Evolutionary conservation across 2,888 invertebrate genomes (phyloP).

Genomic region (Caenorhabditis sulstoni): DNA sequence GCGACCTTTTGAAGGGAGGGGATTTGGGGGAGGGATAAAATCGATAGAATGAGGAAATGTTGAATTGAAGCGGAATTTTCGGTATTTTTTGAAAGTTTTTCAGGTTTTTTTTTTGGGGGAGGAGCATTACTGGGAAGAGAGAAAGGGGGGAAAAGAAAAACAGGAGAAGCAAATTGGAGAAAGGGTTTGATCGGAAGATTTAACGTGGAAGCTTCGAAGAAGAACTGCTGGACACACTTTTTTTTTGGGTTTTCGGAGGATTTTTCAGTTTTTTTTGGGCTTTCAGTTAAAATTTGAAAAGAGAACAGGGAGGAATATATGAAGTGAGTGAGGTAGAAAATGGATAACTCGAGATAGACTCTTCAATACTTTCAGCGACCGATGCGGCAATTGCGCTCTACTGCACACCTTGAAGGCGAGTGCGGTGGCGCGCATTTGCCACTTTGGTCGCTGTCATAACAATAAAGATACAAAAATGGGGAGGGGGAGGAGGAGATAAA

Average conservation of each 20-base stretch:
- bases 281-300: slow-evolving; percentile 16
- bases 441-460: not conserved
- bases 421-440: too few relatives aligned
- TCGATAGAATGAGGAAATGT: not conserved
- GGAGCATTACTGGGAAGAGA: slow-evolving; percentile 19
- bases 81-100: slow-evolving; percentile 35
- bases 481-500: not conserved
- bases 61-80: not conserved
- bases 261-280: slow-evolving; percentile 6
- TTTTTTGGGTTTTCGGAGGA: not conserved
- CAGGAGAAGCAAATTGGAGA: slow-evolving; percentile 18
- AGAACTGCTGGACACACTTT: not conserved
- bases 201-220: not conserved
- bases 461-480: not conserved
- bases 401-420: too few relatives aligned
- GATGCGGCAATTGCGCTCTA: too few relatives aligned
- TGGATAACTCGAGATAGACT: not conserved
- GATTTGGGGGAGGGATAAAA: slow-evolving; percentile 6
- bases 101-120: slow-evolving; percentile 20
- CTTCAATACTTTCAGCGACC: too few relatives aligned
- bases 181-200: slow-evolving; percentile 1
- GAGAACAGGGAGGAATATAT: not conserved
- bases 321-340: slow-evolving; percentile 21
- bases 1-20: slow-evolving; percentile 29
- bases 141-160: slow-evolving; percentile 5